phyloP scores from a whole-genome alignment of 2,113 vertebrate genomes.

The Dasyprocta punctata region DNA sequence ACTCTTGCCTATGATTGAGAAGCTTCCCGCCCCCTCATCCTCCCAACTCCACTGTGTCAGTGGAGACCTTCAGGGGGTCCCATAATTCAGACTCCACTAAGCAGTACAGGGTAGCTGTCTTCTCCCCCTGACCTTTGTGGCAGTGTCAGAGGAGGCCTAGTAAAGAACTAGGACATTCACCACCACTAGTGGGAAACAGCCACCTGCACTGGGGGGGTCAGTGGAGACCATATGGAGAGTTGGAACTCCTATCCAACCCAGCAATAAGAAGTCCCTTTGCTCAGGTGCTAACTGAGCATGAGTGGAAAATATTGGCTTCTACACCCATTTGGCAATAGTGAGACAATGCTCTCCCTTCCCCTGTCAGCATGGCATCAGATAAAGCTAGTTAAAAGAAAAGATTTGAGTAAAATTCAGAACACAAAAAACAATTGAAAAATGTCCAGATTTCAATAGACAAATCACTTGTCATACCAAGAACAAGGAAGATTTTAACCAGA shows the following conservation, averaged over 20 bases:
- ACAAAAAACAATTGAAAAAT: slow-evolving; percentile 19
- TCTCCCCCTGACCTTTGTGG: background rate
- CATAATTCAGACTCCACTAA: background rate
- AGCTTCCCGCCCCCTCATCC: background rate
- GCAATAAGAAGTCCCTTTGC: background rate
- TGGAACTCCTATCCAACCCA: background rate
- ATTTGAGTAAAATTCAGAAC: background rate
- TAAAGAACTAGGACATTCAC: background rate
- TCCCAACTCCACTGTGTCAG: background rate
- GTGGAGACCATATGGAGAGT: background rate
- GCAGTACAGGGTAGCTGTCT: background rate
- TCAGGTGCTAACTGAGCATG: background rate
- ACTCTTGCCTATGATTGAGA: background rate
- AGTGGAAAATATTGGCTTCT: background rate
- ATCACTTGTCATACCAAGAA: background rate
- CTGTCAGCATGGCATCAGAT: background rate
- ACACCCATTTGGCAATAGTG: no score
- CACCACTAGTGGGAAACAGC: background rate
- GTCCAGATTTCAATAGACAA: background rate
- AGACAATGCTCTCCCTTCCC: background rate
- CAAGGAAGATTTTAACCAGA: background rate
- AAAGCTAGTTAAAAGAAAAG: background rate
- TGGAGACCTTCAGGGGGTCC: background rate
- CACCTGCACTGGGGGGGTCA: background rate
- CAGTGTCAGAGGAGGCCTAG: background rate